Evolutionary conservation across 1,140 invertebrate species (phyloP), one percentile per base, ranked within the genome.

Genomic region (Pogonomyrmex californicus): DNA sequence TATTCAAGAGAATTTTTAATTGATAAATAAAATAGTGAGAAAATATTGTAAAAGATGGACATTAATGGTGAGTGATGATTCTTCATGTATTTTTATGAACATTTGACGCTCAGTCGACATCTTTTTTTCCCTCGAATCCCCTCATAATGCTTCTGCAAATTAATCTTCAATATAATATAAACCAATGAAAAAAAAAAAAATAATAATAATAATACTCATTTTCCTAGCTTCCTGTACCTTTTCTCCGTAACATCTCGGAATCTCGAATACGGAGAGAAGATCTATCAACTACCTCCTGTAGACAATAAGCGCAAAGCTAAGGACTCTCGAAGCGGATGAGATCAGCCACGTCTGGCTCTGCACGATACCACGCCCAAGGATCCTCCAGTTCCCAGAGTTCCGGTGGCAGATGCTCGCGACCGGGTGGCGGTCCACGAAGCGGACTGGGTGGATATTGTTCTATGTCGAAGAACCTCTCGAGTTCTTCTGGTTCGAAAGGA

Each of bases 391-490:
- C 85, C 91, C 88, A 90, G 41, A 92, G 85, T 58, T 92, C 91
- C 0, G 86, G 81, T 70, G 75, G 60, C 6, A 92, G 41, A 3
- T 54, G 9, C 54, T 88, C 91, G 47, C 73, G 76, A 33, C 86
- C 88, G 0, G 81, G 44, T 14, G 88, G 91, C 17, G 85, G 87
- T 44, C 58, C 62, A 6, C 47, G 77, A 10, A 9, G 33, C 30
- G 56, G 63, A 10, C 78, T 68, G 1, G 79, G 56, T 23, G 91
- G 92, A 71, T 87, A 91, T 5, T 38, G 63, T 66, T 87, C 44
- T 1, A 91, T 10, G n/a, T 92, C 89, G 9, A 93, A 92, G 36
- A 93, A 93, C 44, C 76, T 91, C 62, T 91, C 88, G 6, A 93
- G 62, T 36, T 91, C 79, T 0, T 92, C 91, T 7, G 89, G 73